These are phyloP conservation scores for Isotomurus palustris DNA, from an alignment of 2,888 invertebrate genomes.

Conservation along the genomic window DNA sequence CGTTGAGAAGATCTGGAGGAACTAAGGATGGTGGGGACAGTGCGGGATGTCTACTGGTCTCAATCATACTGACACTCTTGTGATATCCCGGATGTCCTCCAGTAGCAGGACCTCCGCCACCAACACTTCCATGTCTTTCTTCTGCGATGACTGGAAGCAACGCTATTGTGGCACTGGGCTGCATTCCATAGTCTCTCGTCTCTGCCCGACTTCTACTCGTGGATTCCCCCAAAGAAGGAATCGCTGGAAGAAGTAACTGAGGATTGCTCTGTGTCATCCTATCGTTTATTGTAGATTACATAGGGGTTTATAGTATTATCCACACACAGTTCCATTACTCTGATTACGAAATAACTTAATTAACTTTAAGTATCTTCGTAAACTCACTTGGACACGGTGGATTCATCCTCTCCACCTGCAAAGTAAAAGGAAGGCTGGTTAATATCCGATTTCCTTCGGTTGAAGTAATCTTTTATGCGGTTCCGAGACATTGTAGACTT, in stretches of 20 bases:
- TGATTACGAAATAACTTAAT: background rate
- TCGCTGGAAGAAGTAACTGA: background rate
- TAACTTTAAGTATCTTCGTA: background rate
- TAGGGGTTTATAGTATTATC: no score
- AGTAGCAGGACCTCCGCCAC: no score
- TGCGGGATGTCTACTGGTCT: slow-evolving; percentile 3
- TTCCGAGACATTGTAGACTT: background rate
- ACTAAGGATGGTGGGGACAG: no score
- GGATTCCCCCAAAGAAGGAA: background rate
- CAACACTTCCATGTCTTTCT: slow-evolving; percentile 31
- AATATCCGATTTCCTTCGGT: slow-evolving; percentile 20
- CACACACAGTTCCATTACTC: background rate
- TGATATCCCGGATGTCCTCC: slow-evolving; percentile 24
- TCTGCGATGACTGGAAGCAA: slow-evolving; percentile 43
- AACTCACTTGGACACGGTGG: background rate
- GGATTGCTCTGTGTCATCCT: slow-evolving; percentile 32
- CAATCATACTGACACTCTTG: slow-evolving; percentile 29
- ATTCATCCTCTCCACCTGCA: slow-evolving; percentile 28
- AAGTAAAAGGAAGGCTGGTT: slow-evolving; percentile 13
- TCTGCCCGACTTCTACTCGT: slow-evolving; percentile 27
- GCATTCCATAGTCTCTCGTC: slow-evolving; percentile 35
- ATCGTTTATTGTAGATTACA: no score
- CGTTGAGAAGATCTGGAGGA: no score
- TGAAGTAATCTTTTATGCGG: slow-evolving; percentile 9
- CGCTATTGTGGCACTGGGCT: slow-evolving; percentile 36